A percentile compares a stretch with the other conserved stretches of the same genome.
phyloP scores from a whole-genome alignment of 2,797 vertebrate genomes.

The Sebastes kiyomatsui region DNA sequence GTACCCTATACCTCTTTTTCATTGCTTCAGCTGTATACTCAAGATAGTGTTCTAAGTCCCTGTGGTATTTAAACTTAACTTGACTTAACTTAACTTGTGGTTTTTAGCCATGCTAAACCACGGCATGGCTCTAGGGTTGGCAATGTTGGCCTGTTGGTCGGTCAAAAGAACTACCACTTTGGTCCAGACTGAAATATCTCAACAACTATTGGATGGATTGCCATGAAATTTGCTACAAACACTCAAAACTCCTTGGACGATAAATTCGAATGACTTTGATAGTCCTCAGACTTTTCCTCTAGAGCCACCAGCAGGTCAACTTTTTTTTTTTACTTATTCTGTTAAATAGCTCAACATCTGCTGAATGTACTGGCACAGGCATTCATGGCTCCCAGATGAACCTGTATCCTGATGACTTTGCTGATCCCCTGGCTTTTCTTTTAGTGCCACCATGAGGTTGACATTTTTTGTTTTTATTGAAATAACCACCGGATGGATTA shows the following conservation, averaged over 20 bases:
- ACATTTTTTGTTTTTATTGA: neutral
- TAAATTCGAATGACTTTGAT: neutral
- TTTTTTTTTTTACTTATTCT: neutral
- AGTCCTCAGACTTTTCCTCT: neutral
- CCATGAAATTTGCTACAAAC: neutral
- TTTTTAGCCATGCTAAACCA: neutral
- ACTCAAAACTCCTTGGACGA: too few species aligned
- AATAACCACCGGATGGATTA: neutral
- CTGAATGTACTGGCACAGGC: neutral
- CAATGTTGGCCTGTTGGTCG: neutral
- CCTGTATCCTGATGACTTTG: neutral
- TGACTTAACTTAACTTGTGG: too few species aligned
- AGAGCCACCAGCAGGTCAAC: neutral
- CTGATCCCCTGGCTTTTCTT: neutral
- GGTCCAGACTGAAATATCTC: neutral
- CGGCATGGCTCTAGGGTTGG: neutral
- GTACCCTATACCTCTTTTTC: too few species aligned
- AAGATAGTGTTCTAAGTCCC: neutral
- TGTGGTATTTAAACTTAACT: too few species aligned
- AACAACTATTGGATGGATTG: neutral
- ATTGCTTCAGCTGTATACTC: too few species aligned
- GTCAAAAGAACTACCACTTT: neutral
- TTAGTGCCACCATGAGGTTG: neutral
- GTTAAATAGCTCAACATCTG: neutral
- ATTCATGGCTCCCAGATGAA: neutral